Evolutionary conservation across 2,113 vertebrate genomes (phyloP).

Genomic region (Rhadina sibilatrix): DNA sequence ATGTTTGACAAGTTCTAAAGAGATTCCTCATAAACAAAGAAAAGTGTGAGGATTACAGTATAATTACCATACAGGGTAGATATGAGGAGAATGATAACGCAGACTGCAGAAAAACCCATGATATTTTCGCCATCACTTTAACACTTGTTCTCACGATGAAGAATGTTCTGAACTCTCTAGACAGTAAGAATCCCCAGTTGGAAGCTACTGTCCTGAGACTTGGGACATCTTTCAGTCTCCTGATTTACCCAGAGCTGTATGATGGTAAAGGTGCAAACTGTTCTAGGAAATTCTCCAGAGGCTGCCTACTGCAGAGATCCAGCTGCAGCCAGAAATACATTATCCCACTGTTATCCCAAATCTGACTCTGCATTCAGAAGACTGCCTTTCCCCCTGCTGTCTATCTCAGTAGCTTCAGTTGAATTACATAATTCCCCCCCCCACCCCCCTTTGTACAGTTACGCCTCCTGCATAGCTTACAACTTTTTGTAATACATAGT

Average conservation of each 20-base stretch:
- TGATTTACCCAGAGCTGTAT: background rate
- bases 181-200: background rate
- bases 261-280: background rate
- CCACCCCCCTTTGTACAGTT: background rate
- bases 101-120: background rate
- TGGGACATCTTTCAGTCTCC: background rate
- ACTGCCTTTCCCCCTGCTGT: background rate
- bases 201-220: background rate
- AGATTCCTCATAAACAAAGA: background rate
- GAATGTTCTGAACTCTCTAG: background rate
- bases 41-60: background rate
- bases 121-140: background rate
- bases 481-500: background rate
- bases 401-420: background rate
- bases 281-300: conserved; percentile 32
- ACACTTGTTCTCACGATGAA: background rate
- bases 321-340: conserved; percentile 8
- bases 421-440: background rate
- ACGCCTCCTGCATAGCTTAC: background rate
- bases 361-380: background rate
- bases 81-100: background rate
- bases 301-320: background rate
- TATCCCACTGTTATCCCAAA: background rate
- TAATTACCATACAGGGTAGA: background rate
- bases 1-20: background rate